Base-by-base conservation (phyloP, 1,140 invertebrate species). In the Camponotus pennsylvanicus region DNA sequence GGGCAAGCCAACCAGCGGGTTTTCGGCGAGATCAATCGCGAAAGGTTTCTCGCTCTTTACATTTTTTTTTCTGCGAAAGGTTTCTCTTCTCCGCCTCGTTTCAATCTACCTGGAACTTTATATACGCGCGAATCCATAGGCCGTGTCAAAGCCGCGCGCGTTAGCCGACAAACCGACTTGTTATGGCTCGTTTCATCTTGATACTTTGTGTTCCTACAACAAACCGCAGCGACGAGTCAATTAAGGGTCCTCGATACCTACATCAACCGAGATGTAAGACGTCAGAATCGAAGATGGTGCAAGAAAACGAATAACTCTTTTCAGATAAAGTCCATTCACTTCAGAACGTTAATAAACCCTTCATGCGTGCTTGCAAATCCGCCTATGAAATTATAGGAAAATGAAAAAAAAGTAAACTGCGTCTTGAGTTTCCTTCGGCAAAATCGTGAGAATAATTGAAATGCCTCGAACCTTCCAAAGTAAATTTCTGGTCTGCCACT, bases 11-110 rank as follows among this genome's bases (percentile, higher is more conserved):
- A 34, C 76, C 45, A 64, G 61, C 80, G 55, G 55, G 66, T 40
- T 79, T 90, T 90, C 89, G 89, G 89, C 80, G 63, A 87, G 89
- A 88, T 88, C 87, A 90, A 88, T 89, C 89, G 70, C 59, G 86
- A 86, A 75, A 63, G 85, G 42, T 67, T 67, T 67, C 86, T 63
- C 55, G 87, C 86, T 84, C 27, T 45, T 21, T 42, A 18, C 37
- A 61, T 57, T 55, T 89, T 70, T 76, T 85, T 67, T 57, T 75
- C 75, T 67, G 11, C 42, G 42, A 45, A 45, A 45, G 37, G 57
- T 66, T 75, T 52, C 45, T 63, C 42, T 63, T 52, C 34, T 63
- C 15, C 11, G 27, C 55, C 57, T 77, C 57, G 37, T 64, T 64
- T 37, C 59, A 45, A 34, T 79, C 82, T 70, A 83, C 69, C 67